A percentile compares a stretch with the other conserved stretches of the same genome.
Conservation (phyloP, 1,140 invertebrate genomes). For the Drosophila lini region DNA sequence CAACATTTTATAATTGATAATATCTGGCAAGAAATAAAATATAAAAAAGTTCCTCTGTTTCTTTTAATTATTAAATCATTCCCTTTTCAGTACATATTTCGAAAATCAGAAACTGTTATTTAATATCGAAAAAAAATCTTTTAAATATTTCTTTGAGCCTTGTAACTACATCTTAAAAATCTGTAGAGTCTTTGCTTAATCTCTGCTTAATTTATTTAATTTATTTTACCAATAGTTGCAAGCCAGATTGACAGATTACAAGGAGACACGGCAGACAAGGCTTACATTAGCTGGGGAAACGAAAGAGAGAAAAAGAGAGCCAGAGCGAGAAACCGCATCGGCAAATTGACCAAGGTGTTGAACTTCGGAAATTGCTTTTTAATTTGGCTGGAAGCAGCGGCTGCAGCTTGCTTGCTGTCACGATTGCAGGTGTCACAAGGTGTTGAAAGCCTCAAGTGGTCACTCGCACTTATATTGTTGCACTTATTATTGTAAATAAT, state of each 20-base stretch:
- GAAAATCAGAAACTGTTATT: neutral
- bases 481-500: constrained; percentile 74
- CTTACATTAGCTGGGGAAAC: constrained; percentile 22
- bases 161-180: constrained; percentile 21
- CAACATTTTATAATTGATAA: no score
- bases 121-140: neutral
- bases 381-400: constrained; percentile 56
- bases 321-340: constrained; percentile 34
- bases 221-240: neutral
- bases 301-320: neutral
- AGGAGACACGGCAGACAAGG: constrained; percentile 16
- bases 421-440: constrained; percentile 77
- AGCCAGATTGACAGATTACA: constrained; percentile 22
- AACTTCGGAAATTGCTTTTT: constrained; percentile 74
- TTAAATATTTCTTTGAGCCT: neutral
- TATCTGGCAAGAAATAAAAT: no score
- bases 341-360: constrained; percentile 76
- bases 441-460: constrained; percentile 74
- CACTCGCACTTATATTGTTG: constrained; percentile 30
- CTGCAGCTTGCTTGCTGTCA: constrained; percentile 26
- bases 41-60: no score
- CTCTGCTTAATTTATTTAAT: neutral
- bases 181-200: neutral
- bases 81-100: no score
- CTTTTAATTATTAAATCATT: no score